Evolutionary conservation across 1,140 invertebrate genomes (phyloP).

Genomic region (Nasonia vitripennis): DNA sequence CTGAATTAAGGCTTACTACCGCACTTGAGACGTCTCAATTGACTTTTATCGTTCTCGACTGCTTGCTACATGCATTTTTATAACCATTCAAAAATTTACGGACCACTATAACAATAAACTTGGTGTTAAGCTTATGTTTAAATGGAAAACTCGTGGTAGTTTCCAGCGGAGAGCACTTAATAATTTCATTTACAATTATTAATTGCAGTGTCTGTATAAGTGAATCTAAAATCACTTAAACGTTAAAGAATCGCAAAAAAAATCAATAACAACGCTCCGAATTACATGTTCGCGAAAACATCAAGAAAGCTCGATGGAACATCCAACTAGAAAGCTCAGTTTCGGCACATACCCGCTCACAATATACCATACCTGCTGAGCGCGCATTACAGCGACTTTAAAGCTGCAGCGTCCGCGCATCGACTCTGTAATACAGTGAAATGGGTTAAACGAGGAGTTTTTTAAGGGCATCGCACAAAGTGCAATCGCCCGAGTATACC

Average conservation of each 20-base stretch:
- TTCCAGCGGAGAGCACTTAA: too few species aligned
- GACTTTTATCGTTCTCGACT: background rate
- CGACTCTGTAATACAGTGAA: background rate
- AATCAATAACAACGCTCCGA: too few species aligned
- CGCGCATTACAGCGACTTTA: background rate
- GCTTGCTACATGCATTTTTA: background rate
- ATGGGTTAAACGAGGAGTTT: slow-evolving; percentile 28
- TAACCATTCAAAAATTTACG: background rate
- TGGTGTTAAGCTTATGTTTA: too few species aligned
- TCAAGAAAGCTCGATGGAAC: background rate
- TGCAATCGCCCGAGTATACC: background rate
- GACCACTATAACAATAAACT: too few species aligned
- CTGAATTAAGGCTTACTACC: slow-evolving; percentile 4
- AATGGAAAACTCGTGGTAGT: too few species aligned
- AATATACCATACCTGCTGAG: background rate
- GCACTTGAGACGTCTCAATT: slow-evolving; percentile 21
- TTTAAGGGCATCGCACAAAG: slow-evolving; percentile 3
- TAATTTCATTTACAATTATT: too few species aligned
- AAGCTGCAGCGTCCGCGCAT: background rate
- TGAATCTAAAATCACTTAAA: too few species aligned
- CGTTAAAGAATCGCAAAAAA: too few species aligned
- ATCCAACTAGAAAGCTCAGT: too few species aligned
- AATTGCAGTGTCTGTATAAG: too few species aligned
- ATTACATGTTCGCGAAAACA: too few species aligned
- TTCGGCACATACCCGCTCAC: too few species aligned